These are phyloP conservation scores for Probaryconus sp. DNA, from an alignment of 1,140 invertebrate species.

Conservation along the genomic window DNA sequence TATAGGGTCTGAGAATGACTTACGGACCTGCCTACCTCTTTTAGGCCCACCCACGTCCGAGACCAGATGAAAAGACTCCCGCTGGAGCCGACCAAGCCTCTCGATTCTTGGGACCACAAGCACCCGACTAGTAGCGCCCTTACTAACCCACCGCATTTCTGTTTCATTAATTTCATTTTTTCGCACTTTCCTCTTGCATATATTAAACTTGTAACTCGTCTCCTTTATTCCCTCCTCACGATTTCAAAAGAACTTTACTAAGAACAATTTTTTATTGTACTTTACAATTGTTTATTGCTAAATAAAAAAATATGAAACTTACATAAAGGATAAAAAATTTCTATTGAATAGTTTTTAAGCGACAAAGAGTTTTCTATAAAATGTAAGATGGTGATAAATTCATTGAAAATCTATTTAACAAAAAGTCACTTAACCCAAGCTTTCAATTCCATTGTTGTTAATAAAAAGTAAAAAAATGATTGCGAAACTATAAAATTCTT, in stretches of 20 bases:
- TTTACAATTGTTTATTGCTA: too few relatives aligned
- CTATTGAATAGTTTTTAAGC: too few relatives aligned
- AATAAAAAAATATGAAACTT: too few relatives aligned
- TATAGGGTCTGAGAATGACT: constrained; percentile 46
- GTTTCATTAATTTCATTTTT: constrained; percentile 38
- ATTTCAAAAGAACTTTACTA: background rate
- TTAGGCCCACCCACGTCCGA: constrained; percentile 71
- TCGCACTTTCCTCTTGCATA: constrained; percentile 60
- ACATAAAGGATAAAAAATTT: too few relatives aligned
- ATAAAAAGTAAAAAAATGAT: too few relatives aligned
- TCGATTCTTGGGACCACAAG: constrained; percentile 49
- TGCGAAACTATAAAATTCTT: too few relatives aligned
- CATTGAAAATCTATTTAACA: too few relatives aligned
- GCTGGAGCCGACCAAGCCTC: constrained; percentile 48
- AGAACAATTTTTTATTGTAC: too few relatives aligned
- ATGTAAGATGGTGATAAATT: too few relatives aligned
- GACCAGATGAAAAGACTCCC: constrained; percentile 62
- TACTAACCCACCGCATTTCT: constrained; percentile 32
- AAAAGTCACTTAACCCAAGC: too few relatives aligned
- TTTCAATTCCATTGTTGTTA: too few relatives aligned
- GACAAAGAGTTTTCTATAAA: too few relatives aligned
- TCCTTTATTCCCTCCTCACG: constrained; percentile 35
- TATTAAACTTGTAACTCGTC: constrained; percentile 67
- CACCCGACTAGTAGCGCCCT: constrained; percentile 66
- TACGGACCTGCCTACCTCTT: constrained; percentile 67